Conservation (phyloP, 2,888 invertebrate species). For the Leptinotarsa haldemani region DNA sequence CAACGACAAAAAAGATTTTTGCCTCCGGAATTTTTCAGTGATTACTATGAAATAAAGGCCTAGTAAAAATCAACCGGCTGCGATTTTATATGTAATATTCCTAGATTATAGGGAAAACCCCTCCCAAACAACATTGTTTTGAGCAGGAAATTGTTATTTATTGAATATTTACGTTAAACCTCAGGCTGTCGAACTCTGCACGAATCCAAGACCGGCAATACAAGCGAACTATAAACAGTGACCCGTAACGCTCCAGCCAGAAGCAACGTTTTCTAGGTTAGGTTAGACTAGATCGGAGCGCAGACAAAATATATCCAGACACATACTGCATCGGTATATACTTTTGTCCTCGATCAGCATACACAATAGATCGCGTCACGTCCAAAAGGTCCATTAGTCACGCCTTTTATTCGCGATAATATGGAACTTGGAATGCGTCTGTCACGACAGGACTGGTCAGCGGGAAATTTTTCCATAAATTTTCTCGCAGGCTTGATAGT, state of each 20-base stretch:
- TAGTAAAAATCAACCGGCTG: no score
- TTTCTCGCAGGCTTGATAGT: no score
- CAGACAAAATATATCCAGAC: not conserved
- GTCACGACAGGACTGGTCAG: not conserved
- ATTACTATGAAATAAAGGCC: no score
- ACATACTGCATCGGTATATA: not conserved
- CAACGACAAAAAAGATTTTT: no score
- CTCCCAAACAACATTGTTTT: no score
- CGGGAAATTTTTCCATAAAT: no score
- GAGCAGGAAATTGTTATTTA: not conserved
- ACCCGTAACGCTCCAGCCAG: constrained; percentile 17
- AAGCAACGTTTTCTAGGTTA: constrained; percentile 23
- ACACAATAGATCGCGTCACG: constrained; percentile 27
- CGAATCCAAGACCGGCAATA: not conserved
- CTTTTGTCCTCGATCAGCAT: constrained; percentile 27
- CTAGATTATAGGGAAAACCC: no score
- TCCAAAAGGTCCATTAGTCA: constrained; percentile 23
- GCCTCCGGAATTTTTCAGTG: no score
- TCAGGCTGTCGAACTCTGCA: not conserved
- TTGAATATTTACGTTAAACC: not conserved
- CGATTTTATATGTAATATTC: no score
- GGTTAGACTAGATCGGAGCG: constrained; percentile 1
- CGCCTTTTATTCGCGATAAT: constrained; percentile 28
- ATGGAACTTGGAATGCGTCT: constrained; percentile 15
- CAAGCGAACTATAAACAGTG: constrained; percentile 12